Evolutionary conservation across 2,888 invertebrate species (phyloP), one percentile per base, ranked within the genome.

Genomic region (Micoletzkya japonica): DNA sequence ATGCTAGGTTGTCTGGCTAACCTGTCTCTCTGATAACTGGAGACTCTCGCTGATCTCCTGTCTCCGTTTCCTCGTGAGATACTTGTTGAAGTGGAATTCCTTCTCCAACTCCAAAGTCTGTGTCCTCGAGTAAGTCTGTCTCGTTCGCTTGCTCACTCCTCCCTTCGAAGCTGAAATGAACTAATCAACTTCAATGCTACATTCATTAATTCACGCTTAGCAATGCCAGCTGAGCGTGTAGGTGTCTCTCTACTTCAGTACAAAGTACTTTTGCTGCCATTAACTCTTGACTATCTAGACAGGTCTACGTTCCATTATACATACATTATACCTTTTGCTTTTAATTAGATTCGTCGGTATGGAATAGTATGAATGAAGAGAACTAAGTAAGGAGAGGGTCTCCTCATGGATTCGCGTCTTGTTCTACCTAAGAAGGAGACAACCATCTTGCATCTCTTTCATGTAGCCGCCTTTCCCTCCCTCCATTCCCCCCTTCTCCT

Each of bases 81-180:
- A 84, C 68, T 80, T 81, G 72, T 82, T 83, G 72, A 75, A 84
- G 71, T 82, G 81, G 73, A 85, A 84, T 70, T 84, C 84, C 74
- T 84, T 84, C 69, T 84, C 84, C 39, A 84, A 72, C 68, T 84
- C 82, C 57, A 83, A 70, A n/a, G 84, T 84, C 71, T 84, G 84
- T 57, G 78, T 81, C 69, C 82, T 69, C 44, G 82, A 79, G 66
- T 84, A 84, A 7, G 84, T 85, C 69, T 84, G 84, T 59, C 84
- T 76, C 7, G 83, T 85, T 26, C 84, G 73, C 69, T 84, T 84
- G 54, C 57, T 58, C 57, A 68, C 68, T 57, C 68, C 68, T 4
- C 57, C 68, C 20, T 58, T 68, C 49, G 68, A 14, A n/a, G 68
- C 68, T 68, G 68, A 26, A 68, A 68, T 30, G 17, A 26, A 7